These are phyloP conservation scores for Lithophane ornitopus DNA, from an alignment of 2,888 invertebrate species.

Conservation along the genomic window DNA sequence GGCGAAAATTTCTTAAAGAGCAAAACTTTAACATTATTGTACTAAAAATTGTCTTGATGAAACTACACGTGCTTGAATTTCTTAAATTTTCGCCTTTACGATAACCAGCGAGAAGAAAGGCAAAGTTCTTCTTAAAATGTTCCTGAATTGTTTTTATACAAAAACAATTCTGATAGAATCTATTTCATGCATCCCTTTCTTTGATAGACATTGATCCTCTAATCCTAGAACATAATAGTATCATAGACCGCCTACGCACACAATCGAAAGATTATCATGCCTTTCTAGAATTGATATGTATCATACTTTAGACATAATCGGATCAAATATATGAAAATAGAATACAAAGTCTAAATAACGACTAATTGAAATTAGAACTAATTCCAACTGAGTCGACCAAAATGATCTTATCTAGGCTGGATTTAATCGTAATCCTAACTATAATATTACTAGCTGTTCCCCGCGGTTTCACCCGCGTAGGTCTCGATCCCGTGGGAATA, in stretches of 20 bases:
- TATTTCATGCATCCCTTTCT: slow-evolving; percentile 7
- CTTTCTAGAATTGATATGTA: background rate
- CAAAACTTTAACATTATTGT: background rate
- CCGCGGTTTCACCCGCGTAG: no score
- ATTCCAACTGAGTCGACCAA: background rate
- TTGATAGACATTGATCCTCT: slow-evolving; percentile 14
- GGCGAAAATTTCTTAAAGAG: background rate
- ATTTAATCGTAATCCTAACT: background rate
- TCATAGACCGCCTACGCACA: slow-evolving; percentile 3
- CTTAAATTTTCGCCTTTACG: no score
- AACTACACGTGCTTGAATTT: background rate
- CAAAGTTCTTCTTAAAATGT: no score
- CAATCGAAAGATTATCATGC: slow-evolving; percentile 19
- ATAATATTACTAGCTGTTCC: no score
- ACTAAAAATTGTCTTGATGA: background rate
- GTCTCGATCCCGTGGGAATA: no score
- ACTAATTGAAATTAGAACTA: background rate
- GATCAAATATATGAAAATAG: slow-evolving; percentile 3
- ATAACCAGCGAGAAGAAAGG: no score
- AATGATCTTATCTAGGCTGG: background rate
- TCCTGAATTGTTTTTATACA: no score
- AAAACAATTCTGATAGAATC: background rate
- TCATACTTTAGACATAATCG: background rate
- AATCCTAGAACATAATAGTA: background rate
- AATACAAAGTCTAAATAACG: background rate